These are phyloP conservation scores for Coenonympha arcania DNA, from an alignment of 2,888 invertebrate species.

Conservation along the genomic window DNA sequence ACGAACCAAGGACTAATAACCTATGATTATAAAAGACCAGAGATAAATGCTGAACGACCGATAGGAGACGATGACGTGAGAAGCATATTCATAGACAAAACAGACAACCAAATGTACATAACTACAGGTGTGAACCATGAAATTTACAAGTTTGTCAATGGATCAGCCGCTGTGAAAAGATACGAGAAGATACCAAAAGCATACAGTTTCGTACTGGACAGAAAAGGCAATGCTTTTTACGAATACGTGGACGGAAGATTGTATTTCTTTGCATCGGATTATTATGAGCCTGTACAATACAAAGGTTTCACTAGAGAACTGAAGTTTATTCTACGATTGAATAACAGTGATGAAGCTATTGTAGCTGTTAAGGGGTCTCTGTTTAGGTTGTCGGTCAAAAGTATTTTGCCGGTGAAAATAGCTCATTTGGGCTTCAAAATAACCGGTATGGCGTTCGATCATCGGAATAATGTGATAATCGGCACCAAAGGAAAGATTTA, in stretches of 20 bases:
- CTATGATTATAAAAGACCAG: constrained; percentile 53
- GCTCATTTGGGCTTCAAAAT: constrained; percentile 62
- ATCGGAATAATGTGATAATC: constrained; percentile 56
- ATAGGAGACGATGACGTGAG: constrained; percentile 65
- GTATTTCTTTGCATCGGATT: constrained; percentile 56
- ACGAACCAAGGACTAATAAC: constrained; percentile 61
- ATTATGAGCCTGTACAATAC: constrained; percentile 60
- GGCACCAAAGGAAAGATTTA: constrained; percentile 68
- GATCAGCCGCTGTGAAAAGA: constrained; percentile 58
- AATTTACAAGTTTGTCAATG: constrained; percentile 57
- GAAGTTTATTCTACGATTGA: constrained; percentile 57
- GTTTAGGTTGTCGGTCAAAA: constrained; percentile 49
- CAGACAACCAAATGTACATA: constrained; percentile 60
- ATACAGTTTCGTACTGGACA: constrained; percentile 57
- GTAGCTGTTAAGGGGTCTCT: constrained; percentile 61
- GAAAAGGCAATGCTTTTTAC: constrained; percentile 57
- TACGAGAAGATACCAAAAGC: constrained; percentile 62
- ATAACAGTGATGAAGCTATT: constrained; percentile 57
- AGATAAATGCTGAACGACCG: constrained; percentile 57
- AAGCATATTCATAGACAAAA: constrained; percentile 59
- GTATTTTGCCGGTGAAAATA: constrained; percentile 55
- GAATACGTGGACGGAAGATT: constrained; percentile 62
- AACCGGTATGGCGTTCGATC: constrained; percentile 58
- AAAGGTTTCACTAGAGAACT: constrained; percentile 63
- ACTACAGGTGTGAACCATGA: constrained; percentile 57